A percentile compares a stretch with the other conserved stretches of the same genome.
Conservation (phyloP, 2,113 vertebrate species). For the Bostrychus sinensis region DNA sequence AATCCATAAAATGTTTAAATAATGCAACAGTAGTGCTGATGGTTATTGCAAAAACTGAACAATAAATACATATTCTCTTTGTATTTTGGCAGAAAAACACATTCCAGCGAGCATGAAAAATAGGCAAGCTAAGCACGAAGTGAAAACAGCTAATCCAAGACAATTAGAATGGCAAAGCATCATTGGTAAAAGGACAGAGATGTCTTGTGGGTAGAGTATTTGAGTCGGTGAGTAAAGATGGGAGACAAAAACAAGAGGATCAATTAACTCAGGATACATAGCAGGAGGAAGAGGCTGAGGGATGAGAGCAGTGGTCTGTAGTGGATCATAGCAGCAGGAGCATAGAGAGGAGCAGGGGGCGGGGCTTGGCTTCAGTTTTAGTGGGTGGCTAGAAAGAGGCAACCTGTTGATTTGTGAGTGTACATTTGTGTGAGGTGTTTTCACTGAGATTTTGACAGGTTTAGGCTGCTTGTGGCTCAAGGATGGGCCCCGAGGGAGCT, state of each 20-base stretch:
- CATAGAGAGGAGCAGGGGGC: background rate
- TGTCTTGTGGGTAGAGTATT: conserved; percentile 1
- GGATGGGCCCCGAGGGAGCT: conserved; percentile 50
- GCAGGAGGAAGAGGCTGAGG: background rate
- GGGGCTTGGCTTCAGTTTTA: conserved; percentile 18
- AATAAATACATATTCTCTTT: no score
- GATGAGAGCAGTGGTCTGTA: conserved; percentile 36
- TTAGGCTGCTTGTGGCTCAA: conserved; percentile 32
- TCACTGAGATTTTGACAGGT: conserved; percentile 35
- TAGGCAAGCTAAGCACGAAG: no score
- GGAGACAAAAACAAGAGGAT: conserved; percentile 23
- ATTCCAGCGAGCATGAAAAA: no score
- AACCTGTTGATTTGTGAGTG: conserved; percentile 7
- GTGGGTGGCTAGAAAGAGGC: conserved; percentile 2
- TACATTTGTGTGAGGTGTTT: conserved; percentile 26
- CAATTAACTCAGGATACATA: background rate
- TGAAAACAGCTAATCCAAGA: no score
- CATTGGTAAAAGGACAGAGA: background rate
- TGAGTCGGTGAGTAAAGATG: conserved; percentile 32
- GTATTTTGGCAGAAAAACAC: no score
- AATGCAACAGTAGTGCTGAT: no score
- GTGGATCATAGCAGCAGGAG: conserved; percentile 46
- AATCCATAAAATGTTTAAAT: no score
- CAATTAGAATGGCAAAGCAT: no score
- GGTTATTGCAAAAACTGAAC: no score